Evolutionary conservation across 2,888 invertebrate species (phyloP).

Genomic region (Chydorus sphaericus): DNA sequence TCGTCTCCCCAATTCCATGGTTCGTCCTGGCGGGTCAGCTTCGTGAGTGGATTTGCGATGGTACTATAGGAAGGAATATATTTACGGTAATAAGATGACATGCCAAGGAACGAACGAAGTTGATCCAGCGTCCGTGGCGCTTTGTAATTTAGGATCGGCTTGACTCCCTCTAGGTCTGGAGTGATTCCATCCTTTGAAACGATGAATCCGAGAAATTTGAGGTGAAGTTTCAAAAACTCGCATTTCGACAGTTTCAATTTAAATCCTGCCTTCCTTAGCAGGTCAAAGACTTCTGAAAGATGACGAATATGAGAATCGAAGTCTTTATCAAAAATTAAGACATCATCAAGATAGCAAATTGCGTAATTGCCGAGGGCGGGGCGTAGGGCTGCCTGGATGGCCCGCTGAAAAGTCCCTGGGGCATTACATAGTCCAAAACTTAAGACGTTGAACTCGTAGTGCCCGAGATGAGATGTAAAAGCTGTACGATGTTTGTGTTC

Average conservation of each 20-base stretch:
- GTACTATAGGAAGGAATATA: constrained; percentile 18
- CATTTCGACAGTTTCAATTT: constrained; percentile 21
- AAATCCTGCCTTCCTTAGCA: constrained; percentile 18
- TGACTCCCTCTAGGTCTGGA: constrained; percentile 17
- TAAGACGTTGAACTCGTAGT: constrained; percentile 3
- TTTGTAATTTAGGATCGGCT: constrained; percentile 16
- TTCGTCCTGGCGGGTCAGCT: constrained; percentile 15
- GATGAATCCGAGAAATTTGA: constrained; percentile 20
- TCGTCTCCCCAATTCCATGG: constrained; percentile 13
- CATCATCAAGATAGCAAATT: constrained; percentile 20
- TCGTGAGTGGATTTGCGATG: constrained; percentile 18
- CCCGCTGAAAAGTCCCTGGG: constrained; percentile 2
- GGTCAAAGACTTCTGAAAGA: constrained; percentile 18
- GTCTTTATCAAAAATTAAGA: constrained; percentile 16
- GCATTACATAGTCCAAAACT: constrained; percentile 1
- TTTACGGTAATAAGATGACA: constrained; percentile 19
- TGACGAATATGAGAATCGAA: constrained; percentile 18
- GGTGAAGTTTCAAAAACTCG: constrained; percentile 12
- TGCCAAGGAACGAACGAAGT: constrained; percentile 19
- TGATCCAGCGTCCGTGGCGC: constrained; percentile 15
- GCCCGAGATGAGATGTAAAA: constrained; percentile 1
- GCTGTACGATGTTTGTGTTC: constrained; percentile 10
- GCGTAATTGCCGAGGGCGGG: constrained; percentile 17
- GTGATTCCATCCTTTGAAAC: constrained; percentile 15
- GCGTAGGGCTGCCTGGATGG: constrained; percentile 15